phyloP scores from a whole-genome alignment of 2,797 vertebrate genomes.

The Rhinophrynus dorsalis region DNA sequence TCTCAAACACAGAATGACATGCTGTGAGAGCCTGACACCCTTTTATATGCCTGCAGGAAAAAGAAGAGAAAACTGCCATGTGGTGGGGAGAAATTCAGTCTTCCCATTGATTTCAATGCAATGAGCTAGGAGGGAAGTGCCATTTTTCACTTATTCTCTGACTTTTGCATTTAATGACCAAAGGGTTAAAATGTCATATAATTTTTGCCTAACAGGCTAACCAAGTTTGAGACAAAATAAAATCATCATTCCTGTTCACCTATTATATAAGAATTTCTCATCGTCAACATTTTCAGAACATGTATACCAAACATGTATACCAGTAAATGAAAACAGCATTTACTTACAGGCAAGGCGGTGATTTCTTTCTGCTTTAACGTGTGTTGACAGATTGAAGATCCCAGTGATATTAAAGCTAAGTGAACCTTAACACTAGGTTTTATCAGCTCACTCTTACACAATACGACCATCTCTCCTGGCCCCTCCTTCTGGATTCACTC shows the following conservation, averaged over 20 bases:
- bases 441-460: background rate
- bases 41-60: too few relatives aligned
- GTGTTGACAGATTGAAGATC: background rate
- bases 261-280: background rate
- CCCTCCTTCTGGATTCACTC: background rate
- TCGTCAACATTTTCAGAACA: background rate
- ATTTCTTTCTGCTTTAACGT: background rate
- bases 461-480: background rate
- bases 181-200: too few relatives aligned
- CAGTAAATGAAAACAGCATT: background rate
- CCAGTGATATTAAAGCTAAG: background rate
- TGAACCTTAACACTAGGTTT: conserved; percentile 32
- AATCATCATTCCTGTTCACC: background rate
- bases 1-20: too few relatives aligned
- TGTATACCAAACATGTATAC: background rate
- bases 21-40: too few relatives aligned
- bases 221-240: too few relatives aligned
- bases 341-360: conserved; percentile 14
- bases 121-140: too few relatives aligned
- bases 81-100: too few relatives aligned
- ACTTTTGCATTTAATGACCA: too few relatives aligned
- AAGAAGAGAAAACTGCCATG: too few relatives aligned
- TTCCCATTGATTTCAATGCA: too few relatives aligned
- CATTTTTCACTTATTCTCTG: too few relatives aligned
- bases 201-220: too few relatives aligned